Base-by-base conservation (phyloP, 2,113 vertebrate genomes). In the Polypterus senegalus region DNA sequence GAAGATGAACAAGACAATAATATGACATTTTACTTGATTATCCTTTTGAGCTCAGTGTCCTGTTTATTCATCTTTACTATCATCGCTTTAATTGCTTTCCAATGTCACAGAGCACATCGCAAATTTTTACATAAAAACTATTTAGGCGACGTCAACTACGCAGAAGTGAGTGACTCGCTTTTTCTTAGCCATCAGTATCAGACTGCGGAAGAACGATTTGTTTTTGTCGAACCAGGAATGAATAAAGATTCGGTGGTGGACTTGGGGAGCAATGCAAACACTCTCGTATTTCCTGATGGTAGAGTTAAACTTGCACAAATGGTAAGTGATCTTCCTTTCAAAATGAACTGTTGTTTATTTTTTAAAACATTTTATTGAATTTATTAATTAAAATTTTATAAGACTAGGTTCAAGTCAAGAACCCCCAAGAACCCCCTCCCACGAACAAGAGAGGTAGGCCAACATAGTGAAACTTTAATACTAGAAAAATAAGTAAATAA, bases 11-110 rank as follows among this genome's bases (percentile, higher is more conserved):
- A 68, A 3, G 72, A 69, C 44, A 63, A 51, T 48, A 11, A 58
- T 43, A 9, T 69, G 5, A 71, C 67, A 7, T 71, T 71, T 64
- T 69, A 71, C 66, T 58, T 74, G 55, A 69, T 63, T 3, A 46
- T 74, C 44, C 69, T 67, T 44, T 48, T 74, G 67, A 65, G 67
- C 3, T 71, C 70, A 3, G 67, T 71, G 46, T 71, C 72, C 9
- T 58, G 64, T 5, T 67, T 71, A 52, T 71, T 74, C 52, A 7
- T 74, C 3, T 55, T 71, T 49, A 71, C 67, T 8, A 71, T 74
- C 45, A 58, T 69, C 44, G 61, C 69, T 52, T 57, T 71, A 51
- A 61, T 70, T 59, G 67, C 60, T 27, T 71, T 71, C 67, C 56
- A 57, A 9, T 57, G 56, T 45, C 27, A 27, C 56, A 57, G 43